Base-by-base conservation (phyloP, 2,888 invertebrate genomes). In the Hypomecis punctinalis region DNA sequence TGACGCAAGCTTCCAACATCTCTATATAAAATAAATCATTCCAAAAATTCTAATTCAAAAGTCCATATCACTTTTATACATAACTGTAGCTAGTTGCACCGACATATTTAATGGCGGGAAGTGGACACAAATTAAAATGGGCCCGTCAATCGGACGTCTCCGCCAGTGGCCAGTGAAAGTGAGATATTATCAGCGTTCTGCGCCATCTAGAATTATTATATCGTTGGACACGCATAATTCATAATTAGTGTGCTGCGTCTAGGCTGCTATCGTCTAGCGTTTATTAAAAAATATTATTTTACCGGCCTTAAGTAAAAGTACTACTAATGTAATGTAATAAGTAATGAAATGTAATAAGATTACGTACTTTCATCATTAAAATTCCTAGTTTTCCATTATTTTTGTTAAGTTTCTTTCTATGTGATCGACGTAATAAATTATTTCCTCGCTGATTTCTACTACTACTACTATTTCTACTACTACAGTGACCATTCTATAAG, bases 21-120 rank as follows among this genome's bases (percentile, higher is more conserved):
- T 23, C 23, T 23, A 23, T 23, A 23, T 23, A 2, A 23, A 23
- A 23, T 23, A 3, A 23, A 23, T 23, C 1, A 3, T 23, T 1
- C 1, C 3, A 23, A 1, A 23, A 23, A 23, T 23, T 23, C 23
- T 23, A 23, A 23, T 23, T 23, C 23, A 23, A 23, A 45, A 13
- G 1, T 45, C 10, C 40, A 52, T 33, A 42, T 0, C 47, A 37
- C 55, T 68, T 69, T 60, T 55, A 47, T 11, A 23, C 57, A 10
- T 60, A 64, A 53, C 69, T 70, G 79, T 82, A 39, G 72, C 77
- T 64, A 61, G 65, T 66, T 73, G 70, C 71, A 68, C 76, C 76
- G 80, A 78, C 80, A 80, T 79, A 82, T 80, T 83, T 90, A 89
- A 89, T 86, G 82, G 84, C 88, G 88, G 90, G 88, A 89, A 89